These are phyloP conservation scores for Homarus americanus DNA, from an alignment of 1,140 invertebrate genomes.

Conservation along the genomic window DNA sequence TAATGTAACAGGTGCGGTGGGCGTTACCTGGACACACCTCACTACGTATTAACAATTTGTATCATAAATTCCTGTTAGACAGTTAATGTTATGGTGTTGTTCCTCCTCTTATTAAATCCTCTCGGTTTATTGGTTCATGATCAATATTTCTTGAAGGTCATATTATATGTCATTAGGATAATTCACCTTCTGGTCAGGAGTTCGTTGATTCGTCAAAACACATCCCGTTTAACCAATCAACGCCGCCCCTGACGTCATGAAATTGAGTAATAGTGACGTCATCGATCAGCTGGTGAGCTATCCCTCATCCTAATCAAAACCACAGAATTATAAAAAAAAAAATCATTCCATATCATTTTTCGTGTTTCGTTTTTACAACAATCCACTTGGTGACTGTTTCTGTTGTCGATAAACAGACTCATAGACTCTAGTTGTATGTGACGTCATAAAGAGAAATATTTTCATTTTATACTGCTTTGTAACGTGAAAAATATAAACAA, in stretches of 20 bases:
- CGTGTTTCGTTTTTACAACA: neutral
- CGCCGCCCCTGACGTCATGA: neutral
- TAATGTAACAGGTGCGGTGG: too few species aligned
- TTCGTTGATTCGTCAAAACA: neutral
- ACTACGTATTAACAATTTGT: neutral
- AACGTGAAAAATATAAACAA: constrained; percentile 48
- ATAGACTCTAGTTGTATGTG: constrained; percentile 44
- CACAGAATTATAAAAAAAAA: neutral
- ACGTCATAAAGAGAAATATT: constrained; percentile 61
- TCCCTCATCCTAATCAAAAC: constrained; percentile 11
- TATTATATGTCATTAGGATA: neutral
- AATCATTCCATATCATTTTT: neutral
- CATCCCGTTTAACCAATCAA: neutral
- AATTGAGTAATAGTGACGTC: neutral
- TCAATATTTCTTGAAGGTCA: neutral
- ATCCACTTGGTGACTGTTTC: constrained; percentile 24
- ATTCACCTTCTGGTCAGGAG: neutral
- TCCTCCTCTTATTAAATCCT: neutral
- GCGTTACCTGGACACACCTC: too few species aligned
- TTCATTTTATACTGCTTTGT: constrained; percentile 70
- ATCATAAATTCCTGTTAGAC: neutral
- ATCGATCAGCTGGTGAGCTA: constrained; percentile 1
- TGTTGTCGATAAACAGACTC: constrained; percentile 23
- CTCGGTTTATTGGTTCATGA: neutral
- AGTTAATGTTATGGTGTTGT: constrained; percentile 1